Base-by-base conservation (phyloP, 2,113 vertebrate genomes). In the Microcebus lehilahytsara region DNA sequence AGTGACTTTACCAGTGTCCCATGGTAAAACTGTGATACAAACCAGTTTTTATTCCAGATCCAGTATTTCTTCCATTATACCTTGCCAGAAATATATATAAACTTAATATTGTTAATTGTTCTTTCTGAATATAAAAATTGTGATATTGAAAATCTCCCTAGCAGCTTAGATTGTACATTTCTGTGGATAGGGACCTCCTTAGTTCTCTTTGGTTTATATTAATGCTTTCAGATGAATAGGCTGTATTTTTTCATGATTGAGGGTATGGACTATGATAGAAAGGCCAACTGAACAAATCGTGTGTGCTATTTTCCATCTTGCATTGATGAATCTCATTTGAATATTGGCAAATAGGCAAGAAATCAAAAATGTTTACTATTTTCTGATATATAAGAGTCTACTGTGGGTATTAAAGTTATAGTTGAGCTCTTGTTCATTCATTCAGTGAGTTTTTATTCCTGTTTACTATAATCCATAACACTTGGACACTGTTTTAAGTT, bases 391-490 rank as follows among this genome's bases (percentile, higher is more conserved):
- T 64, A 62, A 71, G 69, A 42, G 16, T 89, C 62, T 93, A 8
- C 53, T 91, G 16, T 93, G 69, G 23, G 37, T 95, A 37, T 49
- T 85, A 42, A 86, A 89, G 46, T 92, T 85, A 62, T 9, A 72
- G 60, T 92, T 67, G 32, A 84, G 42, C 17, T 86, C 12, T 71
- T 42, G 60, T 91, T 83, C n/a, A 69, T 14, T 62, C 6, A 23
- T 86, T 91, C 69, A 46, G 13, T 71, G 67, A 87, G 22, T 78
- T 90, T 93, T 93, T 71, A 72, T 88, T 94, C 23, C 34, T 91
- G 34, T 19, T 78, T 78, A n/a, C 34, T 58, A 3, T 91, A 86
- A 64, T 71, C 42, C 32, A 5, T 72, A 78, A 66, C 16, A 60
- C 22, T n/a, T 85, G 37, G 72, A 92, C n/a, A 58, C 22, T 49